Evolutionary conservation across 2,113 vertebrate genomes (phyloP).

Genomic region (Tenrec ecaudatus): DNA sequence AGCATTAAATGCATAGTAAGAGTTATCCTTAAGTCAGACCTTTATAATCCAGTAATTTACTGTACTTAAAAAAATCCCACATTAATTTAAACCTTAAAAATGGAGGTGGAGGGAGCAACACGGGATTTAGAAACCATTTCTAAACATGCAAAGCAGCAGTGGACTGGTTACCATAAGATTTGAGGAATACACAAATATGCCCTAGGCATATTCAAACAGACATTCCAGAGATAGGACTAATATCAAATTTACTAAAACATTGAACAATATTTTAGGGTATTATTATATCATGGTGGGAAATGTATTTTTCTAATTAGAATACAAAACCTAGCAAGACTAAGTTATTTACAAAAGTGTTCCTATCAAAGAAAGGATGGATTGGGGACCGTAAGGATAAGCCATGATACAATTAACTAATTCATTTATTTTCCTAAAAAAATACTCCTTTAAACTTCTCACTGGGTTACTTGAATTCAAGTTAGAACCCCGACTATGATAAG

Average conservation of each 20-base stretch:
- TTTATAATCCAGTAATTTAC: neutral
- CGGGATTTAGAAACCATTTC: constrained; percentile 37
- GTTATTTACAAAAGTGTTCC: neutral
- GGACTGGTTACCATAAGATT: constrained; percentile 25
- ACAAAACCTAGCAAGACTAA: constrained; percentile 38
- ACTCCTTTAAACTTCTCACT: constrained; percentile 17
- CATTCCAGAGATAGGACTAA: constrained; percentile 42
- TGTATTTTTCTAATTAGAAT: constrained; percentile 58
- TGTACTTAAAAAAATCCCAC: constrained; percentile 22
- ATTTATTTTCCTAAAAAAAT: neutral
- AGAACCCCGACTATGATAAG: constrained; percentile 77
- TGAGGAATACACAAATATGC: constrained; percentile 51
- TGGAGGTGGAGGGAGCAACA: neutral
- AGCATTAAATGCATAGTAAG: neutral
- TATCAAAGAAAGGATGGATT: neutral
- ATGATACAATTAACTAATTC: constrained; percentile 54
- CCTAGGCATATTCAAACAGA: constrained; percentile 20
- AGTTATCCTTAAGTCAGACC: neutral
- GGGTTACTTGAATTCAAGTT: constrained; percentile 75
- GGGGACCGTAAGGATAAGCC: neutral
- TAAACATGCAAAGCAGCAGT: neutral
- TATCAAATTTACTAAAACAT: constrained; percentile 41
- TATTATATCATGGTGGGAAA: constrained; percentile 61
- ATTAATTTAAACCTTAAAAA: constrained; percentile 53
- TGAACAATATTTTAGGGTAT: constrained; percentile 58